Evolutionary conservation across 2,113 vertebrate genomes (phyloP).

Genomic region (Boulengeromyrus knoepffleri): DNA sequence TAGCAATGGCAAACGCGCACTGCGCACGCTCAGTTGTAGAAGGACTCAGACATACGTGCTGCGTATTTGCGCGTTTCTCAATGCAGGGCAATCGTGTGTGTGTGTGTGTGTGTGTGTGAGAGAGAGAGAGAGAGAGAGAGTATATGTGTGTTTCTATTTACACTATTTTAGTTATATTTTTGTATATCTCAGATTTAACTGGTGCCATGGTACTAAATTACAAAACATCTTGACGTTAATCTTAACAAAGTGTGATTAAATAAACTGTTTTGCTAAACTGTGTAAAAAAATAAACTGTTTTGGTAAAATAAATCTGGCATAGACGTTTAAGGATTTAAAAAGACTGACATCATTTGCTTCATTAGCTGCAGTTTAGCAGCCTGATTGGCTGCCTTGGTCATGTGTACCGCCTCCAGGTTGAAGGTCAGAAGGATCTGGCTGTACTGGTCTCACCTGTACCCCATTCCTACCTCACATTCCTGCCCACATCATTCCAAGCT

Average conservation of each 20-base stretch:
- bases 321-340: neutral
- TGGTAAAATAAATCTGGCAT: neutral
- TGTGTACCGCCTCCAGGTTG: neutral
- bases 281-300: neutral
- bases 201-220: neutral
- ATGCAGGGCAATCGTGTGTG: neutral
- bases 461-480: conserved; percentile 53
- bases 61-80: neutral
- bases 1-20: no score
- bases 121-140: no score
- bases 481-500: conserved; percentile 35
- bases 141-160: neutral
- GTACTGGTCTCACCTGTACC: conserved; percentile 54
- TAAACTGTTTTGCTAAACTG: neutral
- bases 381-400: neutral
- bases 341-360: neutral
- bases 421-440: conserved; percentile 39
- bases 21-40: neutral
- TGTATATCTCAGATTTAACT: neutral
- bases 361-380: neutral
- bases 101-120: no score
- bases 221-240: neutral
- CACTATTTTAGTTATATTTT: neutral
- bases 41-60: neutral
- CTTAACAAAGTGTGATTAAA: neutral